Evolutionary conservation across 1,140 invertebrate genomes (phyloP), one percentile per base, ranked within the genome.

Genomic region (Drosophila ficusphila): DNA sequence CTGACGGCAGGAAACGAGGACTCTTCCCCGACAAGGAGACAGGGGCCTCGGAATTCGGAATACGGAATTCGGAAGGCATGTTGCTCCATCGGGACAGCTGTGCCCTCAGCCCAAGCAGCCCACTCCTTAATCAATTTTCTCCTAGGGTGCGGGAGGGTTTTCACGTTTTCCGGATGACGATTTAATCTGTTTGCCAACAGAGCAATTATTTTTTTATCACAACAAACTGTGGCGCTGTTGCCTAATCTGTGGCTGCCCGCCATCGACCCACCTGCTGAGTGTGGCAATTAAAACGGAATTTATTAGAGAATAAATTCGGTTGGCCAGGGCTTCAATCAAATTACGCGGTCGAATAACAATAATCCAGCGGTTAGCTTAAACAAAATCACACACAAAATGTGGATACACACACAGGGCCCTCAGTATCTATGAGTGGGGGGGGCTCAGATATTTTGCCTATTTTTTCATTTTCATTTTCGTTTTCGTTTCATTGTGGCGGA

Each of bases 361-460:
- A 82, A 76, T 58, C 53, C 60, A 53, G 33, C 52, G 54, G 23
- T 58, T 74, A 21, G 52, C 52, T 36, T 36, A 51, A 64, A 23
- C 23, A 46, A 44, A 23, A 46, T 34, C 36, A 39, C 67, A 48
- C 41, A 47, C 41, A 31, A 67, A 25, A 29, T 41, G 38, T 41
- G 46, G 49, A 58, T 65, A 54, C 57, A 64, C 47, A 56, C 56
- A 71, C 33, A 48, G 58, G 54, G 54, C 53, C 54, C 53, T 64
- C 52, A 54, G 48, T 36, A 68, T 61, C 54, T 61, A 58, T 16
- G 53, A 56, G 52, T 77, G 53, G 41, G 52, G 53, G 41, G 52
- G 29, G 44, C 53, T 60, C 48, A 81, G 51, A 70, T 56, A 65
- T 79, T 75, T 71, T 48, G 78, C 77, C 77, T 76, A 71, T 81